A percentile compares a stretch with the other conserved stretches of the same genome.
Evolutionary conservation across 2,113 vertebrate genomes (phyloP).

Genomic region (Saccopteryx bilineata): DNA sequence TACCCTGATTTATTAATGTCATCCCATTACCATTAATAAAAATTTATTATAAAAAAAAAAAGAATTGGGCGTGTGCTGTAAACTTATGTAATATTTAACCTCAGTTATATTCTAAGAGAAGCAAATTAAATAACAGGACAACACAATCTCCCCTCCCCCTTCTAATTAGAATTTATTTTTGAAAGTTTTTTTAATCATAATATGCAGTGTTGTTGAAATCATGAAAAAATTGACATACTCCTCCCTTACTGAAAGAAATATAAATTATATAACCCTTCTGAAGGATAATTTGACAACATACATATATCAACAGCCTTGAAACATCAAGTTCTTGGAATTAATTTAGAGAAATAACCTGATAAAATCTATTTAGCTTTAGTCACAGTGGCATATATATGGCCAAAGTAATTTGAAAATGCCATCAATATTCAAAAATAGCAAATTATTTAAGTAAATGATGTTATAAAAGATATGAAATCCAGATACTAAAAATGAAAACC

Average conservation of each 20-base stretch:
- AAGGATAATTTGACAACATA: neutral
- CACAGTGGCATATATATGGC: neutral
- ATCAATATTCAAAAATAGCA: neutral
- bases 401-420: neutral
- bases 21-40: no score
- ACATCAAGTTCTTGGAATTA: neutral
- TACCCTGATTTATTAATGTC: no score
- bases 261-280: neutral
- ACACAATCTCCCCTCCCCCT: neutral
- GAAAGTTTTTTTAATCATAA: neutral
- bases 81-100: neutral
- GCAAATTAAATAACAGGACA: neutral
- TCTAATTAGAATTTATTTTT: neutral
- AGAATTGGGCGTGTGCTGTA: neutral
- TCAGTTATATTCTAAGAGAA: neutral
- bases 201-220: neutral
- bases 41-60: no score
- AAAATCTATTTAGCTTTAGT: neutral
- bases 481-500: slow-evolving; percentile 11
- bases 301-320: neutral
- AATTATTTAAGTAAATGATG: slow-evolving; percentile 14
- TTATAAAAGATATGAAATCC: slow-evolving; percentile 7
- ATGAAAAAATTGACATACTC: neutral
- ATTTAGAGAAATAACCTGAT: neutral
- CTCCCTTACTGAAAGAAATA: neutral